Evolutionary conservation across 2,797 vertebrate species (phyloP), one percentile per base, ranked within the genome.

Genomic region (Pseudopleuronectes americanus): DNA sequence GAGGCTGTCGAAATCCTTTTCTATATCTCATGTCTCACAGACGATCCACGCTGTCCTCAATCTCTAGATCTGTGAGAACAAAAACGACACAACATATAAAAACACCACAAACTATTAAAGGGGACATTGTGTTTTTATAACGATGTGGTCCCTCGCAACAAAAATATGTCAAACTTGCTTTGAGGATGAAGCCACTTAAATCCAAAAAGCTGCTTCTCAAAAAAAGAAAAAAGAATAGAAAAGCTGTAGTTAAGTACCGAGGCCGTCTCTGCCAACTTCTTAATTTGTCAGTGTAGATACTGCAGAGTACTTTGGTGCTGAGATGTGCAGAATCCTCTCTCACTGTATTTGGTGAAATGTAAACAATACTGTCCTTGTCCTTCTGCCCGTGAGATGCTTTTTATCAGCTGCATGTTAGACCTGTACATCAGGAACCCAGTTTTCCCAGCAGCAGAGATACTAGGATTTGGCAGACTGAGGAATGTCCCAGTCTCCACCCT

Each of bases 401-500:
- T 79, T 33, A 52, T 51, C 69, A 66, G 77, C 76, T 62, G 68
- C 68, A 58, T 64, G 61, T 79, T 79, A 31, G 63, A 68, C 76
- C 51, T 59, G 57, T 84, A 71, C 83, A 85, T 76, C 77, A 64
- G 64, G 33, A 88, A 58, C 74, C 58, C 41, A 62, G 68, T 57
- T 74, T 74, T 76, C 79, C 77, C 67, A 69, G 71, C 57, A 59
- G 73, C 33, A 64, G 47, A 72, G 80, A 80, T 77, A 68, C 87
- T 84, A 77, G 83, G 81, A 81, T 88, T 79, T 84, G 73, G 69
- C 81, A 85, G 79, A 74, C 75, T 78, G 60, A 83, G 83, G 85
- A 91, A 91, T 90, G 84, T 87, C 74, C 58, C 76, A 67, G 76
- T 87, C 81, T 61, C 84, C 87, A 81, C 88, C 87, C 88, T 77